A percentile compares a stretch with the other conserved stretches of the same genome.
Evolutionary conservation across 2,797 vertebrate species (phyloP).

Genomic region (Pogonophryne albipinna): DNA sequence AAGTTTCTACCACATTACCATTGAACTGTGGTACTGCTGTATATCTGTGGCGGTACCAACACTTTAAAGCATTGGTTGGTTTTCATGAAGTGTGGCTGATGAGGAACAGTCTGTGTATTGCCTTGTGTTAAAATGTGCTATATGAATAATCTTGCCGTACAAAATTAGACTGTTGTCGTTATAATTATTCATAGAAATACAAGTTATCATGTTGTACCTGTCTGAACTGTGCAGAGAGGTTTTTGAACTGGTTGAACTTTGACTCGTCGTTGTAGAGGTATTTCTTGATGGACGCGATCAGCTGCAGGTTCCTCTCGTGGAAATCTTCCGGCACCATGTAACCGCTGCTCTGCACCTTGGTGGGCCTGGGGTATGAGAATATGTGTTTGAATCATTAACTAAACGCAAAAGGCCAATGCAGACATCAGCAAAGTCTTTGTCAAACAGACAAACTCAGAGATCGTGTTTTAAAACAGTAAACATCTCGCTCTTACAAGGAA

Average conservation of each 20-base stretch:
- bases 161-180: no score
- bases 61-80: no score
- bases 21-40: no score
- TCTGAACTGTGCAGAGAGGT: constrained; percentile 95
- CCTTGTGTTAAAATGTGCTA: no score
- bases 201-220: constrained; percentile 79
- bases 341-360: constrained; percentile 67
- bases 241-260: constrained; percentile 95
- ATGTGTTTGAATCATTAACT: no score
- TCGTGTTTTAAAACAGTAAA: not conserved
- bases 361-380: constrained; percentile 68
- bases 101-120: no score
- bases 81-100: no score
- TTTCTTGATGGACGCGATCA: constrained; percentile 94
- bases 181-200: no score
- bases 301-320: constrained; percentile 93
- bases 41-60: no score
- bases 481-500: no score
- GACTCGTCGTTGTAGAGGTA: constrained; percentile 92
- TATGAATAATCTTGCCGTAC: no score
- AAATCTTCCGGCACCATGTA: constrained; percentile 95
- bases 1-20: no score
- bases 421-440: not conserved
- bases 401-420: not conserved
- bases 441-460: not conserved